phyloP scores from a whole-genome alignment of 2,888 invertebrate species.

The Acheta domesticus region DNA sequence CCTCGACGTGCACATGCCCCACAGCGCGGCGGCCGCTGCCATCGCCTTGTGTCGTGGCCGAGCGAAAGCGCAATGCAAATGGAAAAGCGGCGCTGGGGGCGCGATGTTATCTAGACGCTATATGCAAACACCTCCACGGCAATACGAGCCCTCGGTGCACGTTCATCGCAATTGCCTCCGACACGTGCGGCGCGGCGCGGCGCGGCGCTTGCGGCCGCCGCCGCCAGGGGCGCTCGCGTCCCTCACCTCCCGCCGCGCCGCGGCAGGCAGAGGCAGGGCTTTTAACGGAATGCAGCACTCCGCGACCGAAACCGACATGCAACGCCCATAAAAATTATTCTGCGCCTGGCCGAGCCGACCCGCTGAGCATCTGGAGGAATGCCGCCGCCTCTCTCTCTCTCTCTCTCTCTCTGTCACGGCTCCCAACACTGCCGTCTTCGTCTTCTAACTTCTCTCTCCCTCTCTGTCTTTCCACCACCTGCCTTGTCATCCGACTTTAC shows the following conservation, averaged over 20 bases:
- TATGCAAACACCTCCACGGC: neutral
- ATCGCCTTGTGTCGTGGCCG: neutral
- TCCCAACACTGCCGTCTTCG: no score
- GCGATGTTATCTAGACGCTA: constrained; percentile 6
- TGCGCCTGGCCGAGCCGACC: neutral
- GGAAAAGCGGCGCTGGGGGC: neutral
- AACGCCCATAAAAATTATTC: constrained; percentile 18
- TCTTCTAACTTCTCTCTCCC: no score
- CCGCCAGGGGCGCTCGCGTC: no score
- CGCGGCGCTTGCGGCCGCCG: no score
- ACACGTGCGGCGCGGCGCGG: neutral
- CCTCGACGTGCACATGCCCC: no score
- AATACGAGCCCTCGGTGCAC: neutral
- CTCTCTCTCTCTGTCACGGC: no score
- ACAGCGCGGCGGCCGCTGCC: neutral
- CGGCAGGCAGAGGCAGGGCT: neutral
- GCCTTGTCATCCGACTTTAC: no score
- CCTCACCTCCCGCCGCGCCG: no score
- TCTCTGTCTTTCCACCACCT: no score
- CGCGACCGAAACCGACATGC: constrained; percentile 4
- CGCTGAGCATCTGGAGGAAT: neutral
- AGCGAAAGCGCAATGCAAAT: neutral
- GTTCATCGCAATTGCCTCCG: neutral
- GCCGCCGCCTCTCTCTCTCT: neutral
- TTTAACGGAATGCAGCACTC: constrained; percentile 4